Percentiles rank a stretch among this genome's conserved stretches.
Evolutionary conservation across 2,113 vertebrate genomes (phyloP).

Genomic region (Ibidorhyncha struthersii): DNA sequence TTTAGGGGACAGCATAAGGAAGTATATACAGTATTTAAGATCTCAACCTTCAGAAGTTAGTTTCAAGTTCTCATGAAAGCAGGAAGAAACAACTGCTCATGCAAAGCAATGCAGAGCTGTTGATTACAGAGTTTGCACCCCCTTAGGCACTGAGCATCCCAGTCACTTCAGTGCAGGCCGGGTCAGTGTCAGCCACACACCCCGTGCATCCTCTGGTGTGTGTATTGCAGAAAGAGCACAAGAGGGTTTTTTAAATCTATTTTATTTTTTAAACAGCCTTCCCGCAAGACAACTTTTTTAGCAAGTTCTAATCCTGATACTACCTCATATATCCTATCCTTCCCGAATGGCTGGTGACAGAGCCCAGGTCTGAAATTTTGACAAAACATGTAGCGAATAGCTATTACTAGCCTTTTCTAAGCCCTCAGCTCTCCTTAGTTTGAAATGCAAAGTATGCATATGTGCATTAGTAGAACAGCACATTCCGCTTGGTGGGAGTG

Average conservation of each 20-base stretch:
- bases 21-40: not conserved
- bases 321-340: not conserved
- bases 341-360: not conserved
- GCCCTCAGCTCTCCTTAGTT: not conserved
- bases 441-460: constrained; percentile 29
- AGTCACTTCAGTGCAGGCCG: not conserved
- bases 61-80: not conserved
- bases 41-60: not conserved
- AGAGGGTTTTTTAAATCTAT: not conserved
- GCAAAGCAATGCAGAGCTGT: not conserved
- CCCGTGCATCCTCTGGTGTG: not conserved
- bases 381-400: not conserved
- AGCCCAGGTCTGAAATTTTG: not conserved
- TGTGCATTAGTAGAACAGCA: constrained; percentile 37
- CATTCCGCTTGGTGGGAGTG: not conserved
- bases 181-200: not conserved
- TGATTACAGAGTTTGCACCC: not conserved
- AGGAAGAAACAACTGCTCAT: not conserved
- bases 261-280: not conserved
- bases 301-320: not conserved
- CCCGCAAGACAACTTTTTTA: not conserved
- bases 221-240: not conserved
- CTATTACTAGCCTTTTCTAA: not conserved
- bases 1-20: not conserved
- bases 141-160: not conserved